Evolutionary conservation across 2,888 invertebrate genomes (phyloP).

Genomic region (Mystacides longicornis): DNA sequence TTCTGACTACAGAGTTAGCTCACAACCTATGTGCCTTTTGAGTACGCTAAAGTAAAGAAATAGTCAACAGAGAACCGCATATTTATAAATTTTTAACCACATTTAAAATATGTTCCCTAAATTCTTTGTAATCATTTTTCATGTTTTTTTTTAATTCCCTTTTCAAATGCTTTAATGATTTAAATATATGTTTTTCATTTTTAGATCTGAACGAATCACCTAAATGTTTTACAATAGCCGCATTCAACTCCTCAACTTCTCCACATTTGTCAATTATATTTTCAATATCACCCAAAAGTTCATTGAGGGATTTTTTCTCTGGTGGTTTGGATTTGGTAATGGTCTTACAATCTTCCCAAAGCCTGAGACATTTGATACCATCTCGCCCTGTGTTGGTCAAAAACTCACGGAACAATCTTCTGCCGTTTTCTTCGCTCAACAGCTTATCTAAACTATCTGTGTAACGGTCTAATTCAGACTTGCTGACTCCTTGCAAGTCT

Average conservation of each 20-base stretch:
- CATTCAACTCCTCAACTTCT: conserved; percentile 41
- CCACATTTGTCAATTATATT: conserved; percentile 39
- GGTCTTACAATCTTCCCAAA: conserved; percentile 42
- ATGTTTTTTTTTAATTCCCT: conserved; percentile 40
- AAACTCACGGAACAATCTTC: conserved; percentile 42
- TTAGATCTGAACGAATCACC: conserved; percentile 36
- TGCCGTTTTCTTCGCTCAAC: conserved; percentile 42
- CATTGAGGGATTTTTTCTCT: conserved; percentile 31
- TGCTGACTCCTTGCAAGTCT: conserved; percentile 40
- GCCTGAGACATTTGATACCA: conserved; percentile 38
- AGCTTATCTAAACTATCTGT: conserved; percentile 48
- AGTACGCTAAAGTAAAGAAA: no score
- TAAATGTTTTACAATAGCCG: conserved; percentile 40
- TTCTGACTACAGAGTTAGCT: no score
- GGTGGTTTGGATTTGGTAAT: conserved; percentile 36
- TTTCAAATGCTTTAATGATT: conserved; percentile 38
- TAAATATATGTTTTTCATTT: conserved; percentile 36
- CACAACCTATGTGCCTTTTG: no score
- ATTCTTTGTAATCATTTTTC: conserved; percentile 38
- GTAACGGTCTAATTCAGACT: conserved; percentile 45
- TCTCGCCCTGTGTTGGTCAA: conserved; percentile 41
- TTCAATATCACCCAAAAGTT: conserved; percentile 36
- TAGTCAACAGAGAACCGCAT: no score
- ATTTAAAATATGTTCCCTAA: conserved; percentile 36
- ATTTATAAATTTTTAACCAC: neutral